Conservation (phyloP, 2,797 vertebrate genomes). For the Scyliorhinus canicula region DNA sequence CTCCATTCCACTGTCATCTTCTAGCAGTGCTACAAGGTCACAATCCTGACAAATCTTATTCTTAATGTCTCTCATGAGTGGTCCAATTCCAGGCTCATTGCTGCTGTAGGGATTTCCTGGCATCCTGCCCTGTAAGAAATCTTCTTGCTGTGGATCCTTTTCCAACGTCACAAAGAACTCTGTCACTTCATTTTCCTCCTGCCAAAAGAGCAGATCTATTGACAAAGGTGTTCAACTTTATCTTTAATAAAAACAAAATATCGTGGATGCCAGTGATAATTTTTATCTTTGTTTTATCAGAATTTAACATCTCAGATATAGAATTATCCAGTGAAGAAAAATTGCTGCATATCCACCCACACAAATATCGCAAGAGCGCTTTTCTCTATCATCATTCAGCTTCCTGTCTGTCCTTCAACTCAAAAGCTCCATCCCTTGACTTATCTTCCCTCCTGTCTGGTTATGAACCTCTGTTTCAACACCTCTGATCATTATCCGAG, state of each 20-base stretch:
- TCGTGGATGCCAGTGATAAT: no score
- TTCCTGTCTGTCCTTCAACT: neutral
- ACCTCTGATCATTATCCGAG: neutral
- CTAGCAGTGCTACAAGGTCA: conserved; percentile 93
- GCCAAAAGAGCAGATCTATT: conserved; percentile 39
- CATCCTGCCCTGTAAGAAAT: conserved; percentile 97
- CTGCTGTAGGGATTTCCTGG: conserved; percentile 98
- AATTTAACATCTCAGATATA: neutral
- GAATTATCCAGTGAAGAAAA: neutral
- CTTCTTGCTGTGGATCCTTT: conserved; percentile 97
- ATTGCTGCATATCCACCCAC: neutral
- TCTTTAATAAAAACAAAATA: no score
- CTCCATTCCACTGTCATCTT: conserved; percentile 99
- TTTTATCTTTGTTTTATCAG: neutral
- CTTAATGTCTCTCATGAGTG: conserved; percentile 97
- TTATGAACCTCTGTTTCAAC: neutral
- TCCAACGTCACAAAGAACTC: conserved; percentile 98
- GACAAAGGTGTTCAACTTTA: neutral
- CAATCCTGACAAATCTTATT: conserved; percentile 99
- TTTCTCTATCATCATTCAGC: neutral
- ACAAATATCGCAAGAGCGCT: neutral
- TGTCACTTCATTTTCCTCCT: conserved; percentile 98
- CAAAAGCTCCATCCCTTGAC: neutral
- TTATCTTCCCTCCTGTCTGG: no score
- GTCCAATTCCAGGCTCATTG: conserved; percentile 91